Conservation (phyloP, 2,888 invertebrate genomes). For the Dynastes maya region DNA sequence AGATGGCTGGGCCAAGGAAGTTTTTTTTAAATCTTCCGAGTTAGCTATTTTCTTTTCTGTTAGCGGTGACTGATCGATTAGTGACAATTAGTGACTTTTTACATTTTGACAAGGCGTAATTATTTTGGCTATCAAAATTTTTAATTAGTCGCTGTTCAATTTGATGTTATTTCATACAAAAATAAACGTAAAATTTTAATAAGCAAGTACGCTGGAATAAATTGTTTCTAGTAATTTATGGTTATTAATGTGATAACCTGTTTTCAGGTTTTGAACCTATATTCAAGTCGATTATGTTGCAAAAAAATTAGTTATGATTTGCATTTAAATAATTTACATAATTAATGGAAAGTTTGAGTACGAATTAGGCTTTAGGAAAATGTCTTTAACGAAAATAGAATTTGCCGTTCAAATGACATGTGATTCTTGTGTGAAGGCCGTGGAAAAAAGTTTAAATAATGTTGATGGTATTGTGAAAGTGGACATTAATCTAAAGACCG, state of each 20-base stretch:
- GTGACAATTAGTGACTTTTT: not conserved
- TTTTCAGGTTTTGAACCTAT: not conserved
- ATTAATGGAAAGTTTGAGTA: not conserved
- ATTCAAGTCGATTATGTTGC: constrained; percentile 9
- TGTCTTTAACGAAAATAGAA: constrained; percentile 73
- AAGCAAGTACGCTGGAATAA: constrained; percentile 1
- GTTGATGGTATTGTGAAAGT: constrained; percentile 71
- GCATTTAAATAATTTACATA: not conserved
- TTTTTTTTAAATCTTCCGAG: too few species aligned
- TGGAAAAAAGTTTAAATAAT: constrained; percentile 70
- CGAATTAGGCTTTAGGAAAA: not conserved
- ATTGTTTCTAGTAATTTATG: not conserved
- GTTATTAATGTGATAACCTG: not conserved
- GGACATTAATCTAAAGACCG: constrained; percentile 74
- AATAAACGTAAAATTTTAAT: not conserved
- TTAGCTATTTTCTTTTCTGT: too few species aligned
- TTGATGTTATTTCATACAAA: not conserved
- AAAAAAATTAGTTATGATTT: not conserved
- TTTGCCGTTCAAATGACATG: constrained; percentile 79
- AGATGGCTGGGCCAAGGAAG: too few species aligned
- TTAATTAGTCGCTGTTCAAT: too few species aligned
- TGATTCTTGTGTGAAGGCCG: constrained; percentile 72
- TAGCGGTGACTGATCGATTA: too few species aligned
- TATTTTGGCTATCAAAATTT: too few species aligned
- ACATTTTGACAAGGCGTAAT: too few species aligned